phyloP scores from a whole-genome alignment of 1,140 invertebrate species.

The Sarcophaga bullata region DNA sequence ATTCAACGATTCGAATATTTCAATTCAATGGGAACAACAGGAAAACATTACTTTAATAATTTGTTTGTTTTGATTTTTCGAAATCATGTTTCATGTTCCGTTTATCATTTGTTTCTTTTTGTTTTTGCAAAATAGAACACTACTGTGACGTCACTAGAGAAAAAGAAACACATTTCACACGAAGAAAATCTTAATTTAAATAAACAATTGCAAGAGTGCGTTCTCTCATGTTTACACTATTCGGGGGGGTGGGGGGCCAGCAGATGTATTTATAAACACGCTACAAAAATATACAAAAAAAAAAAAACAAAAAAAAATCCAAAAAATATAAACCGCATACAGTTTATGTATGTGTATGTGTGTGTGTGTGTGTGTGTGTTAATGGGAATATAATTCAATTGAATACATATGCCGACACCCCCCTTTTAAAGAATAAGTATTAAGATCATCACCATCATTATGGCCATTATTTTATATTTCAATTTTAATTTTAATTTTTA shows the following conservation, averaged over 20 bases:
- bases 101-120: not conserved
- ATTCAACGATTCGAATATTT: not conserved
- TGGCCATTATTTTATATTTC: too few species aligned
- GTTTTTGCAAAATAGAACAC: not conserved
- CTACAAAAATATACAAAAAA: too few species aligned
- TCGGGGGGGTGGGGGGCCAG: too few species aligned
- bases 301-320: too few species aligned
- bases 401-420: not conserved
- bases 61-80: not conserved
- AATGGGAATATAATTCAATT: not conserved
- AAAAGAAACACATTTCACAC: not conserved
- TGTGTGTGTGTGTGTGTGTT: too few species aligned
- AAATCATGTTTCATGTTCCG: not conserved
- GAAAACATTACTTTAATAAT: not conserved
- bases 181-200: conserved; percentile 25
- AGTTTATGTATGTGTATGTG: too few species aligned
- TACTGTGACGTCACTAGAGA: conserved; percentile 11
- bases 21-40: not conserved
- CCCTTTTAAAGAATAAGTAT: not conserved
- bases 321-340: too few species aligned
- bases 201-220: conserved; percentile 18
- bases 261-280: too few species aligned
- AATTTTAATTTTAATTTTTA: too few species aligned
- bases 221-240: too few species aligned
- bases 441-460: too few species aligned